Evolutionary conservation across 1,140 invertebrate genomes (phyloP), one percentile per base, ranked within the genome.

Genomic region (Drosophila quadrilineata): DNA sequence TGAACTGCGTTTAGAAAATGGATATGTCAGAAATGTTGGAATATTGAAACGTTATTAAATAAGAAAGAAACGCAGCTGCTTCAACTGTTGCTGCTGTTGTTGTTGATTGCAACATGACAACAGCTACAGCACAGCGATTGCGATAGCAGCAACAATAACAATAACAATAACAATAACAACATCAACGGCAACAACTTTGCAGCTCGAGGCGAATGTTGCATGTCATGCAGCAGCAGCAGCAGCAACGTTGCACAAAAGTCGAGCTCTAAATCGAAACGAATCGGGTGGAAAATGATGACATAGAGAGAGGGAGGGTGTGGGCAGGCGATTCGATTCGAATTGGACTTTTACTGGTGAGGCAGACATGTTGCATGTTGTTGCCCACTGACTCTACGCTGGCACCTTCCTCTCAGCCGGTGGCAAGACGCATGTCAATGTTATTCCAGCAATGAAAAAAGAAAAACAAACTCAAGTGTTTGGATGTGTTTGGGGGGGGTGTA

Each of bases 11-110:
- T 59, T 63, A 71, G 79, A 74, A 84, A 84, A 84, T 84, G 85
- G 77, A 84, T 85, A 85, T 84, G 77, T 84, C 77, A 85, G 70
- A 79, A 77, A 74, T 71, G 77, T 79, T 85, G 56, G 74, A 85
- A 84, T 84, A 84, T 84, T 85, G 77, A 85, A 84, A 84, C 70
- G 77, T 84, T 84, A 84, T 82, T 82, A 70, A 82, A 82, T 82
- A 85, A 85, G 69, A 59, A 53, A 35, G n/a, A 58, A 70, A 24
- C 28, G 57, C 54, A 64, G 46, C 49, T 75, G 72, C 62, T 73
- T 36, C 49, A 62, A 50, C 40, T 71, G 50, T 31, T 54, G 50
- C 29, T 53, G 43, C 41, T 59, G 48, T 36, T 69, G 48, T 19
- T 29, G 10, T 17, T 46, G 73, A 60, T 72, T 75, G 52, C 71